Base-by-base conservation (phyloP, 2,888 invertebrate species). In the Holacanthella duospinosa region DNA sequence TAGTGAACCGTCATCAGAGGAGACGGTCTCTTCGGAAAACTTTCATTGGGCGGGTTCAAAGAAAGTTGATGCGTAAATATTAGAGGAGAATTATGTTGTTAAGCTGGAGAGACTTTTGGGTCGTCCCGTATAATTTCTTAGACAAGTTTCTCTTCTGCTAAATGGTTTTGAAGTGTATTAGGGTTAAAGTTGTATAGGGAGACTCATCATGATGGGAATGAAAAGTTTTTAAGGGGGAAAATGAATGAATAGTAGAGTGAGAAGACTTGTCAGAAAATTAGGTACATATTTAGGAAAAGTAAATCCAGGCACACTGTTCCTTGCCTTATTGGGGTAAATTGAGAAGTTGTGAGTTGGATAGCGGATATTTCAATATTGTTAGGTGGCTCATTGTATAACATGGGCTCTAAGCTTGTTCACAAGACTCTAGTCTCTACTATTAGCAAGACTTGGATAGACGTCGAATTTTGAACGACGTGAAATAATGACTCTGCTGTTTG, bases 401-500 rank as follows among this genome's bases (percentile, higher is more conserved):
- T 43, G 43, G 4, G 48, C 19, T 48, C 19, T 16, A 36, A 36
- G 36, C 21, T 4, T n/a, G 48, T n/a, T 9, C 4, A 21, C 12
- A 48, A 21, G 48, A 9, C 19, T 21, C 12, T 48, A 6, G 12
- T 9, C 48, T 48, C 48, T 21, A 9, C 19, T 21, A 12, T 21
- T 21, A 4, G 4, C 21, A n/a, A 48, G 12, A 21, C 48, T 26
- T 27, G 55, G n/a, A n/a, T 21, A 53, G 53, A 62, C 59, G 67
- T 67, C 65, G 66, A 66, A 68, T 66, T 48, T 67, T 67, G 68
- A 67, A 67, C 27, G 66, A 68, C 68, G 64, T 67, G 67, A 65
- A 68, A 67, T 68, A 68, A 68, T 68, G 68, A 68, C 67, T 68
- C 59, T 55, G 61, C 64, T 64, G 65, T 68, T 68, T 68, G 68